phyloP scores from a whole-genome alignment of 2,888 invertebrate genomes.

The Callosobruchus maculatus region DNA sequence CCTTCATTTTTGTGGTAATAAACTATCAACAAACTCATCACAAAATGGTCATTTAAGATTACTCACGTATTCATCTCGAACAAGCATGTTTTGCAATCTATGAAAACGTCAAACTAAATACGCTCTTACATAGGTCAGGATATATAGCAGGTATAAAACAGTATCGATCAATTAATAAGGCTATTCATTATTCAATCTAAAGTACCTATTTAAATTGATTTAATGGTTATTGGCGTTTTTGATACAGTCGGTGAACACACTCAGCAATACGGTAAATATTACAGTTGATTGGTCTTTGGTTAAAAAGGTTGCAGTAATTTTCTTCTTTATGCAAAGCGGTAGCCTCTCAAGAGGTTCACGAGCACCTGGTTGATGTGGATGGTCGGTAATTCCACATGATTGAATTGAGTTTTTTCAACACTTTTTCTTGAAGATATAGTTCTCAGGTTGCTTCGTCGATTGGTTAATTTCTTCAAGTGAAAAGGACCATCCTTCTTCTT shows the following conservation, averaged over 20 bases:
- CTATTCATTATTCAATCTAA: background rate
- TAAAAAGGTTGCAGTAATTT: background rate
- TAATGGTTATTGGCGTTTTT: background rate
- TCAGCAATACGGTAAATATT: background rate
- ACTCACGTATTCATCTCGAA: too few species aligned
- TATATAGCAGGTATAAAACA: background rate
- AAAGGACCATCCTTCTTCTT: too few species aligned
- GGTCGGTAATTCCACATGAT: background rate
- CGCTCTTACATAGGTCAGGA: background rate
- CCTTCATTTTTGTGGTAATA: too few species aligned
- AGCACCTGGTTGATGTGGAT: background rate
- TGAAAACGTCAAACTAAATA: too few species aligned
- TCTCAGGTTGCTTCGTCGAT: too few species aligned
- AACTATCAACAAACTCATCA: too few species aligned
- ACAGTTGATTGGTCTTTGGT: background rate
- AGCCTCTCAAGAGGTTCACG: background rate
- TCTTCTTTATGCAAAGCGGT: background rate
- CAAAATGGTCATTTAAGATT: too few species aligned
- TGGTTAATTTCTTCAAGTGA: too few species aligned
- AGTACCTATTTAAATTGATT: background rate
- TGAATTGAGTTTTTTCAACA: background rate
- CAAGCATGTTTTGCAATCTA: too few species aligned
- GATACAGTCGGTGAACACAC: background rate
- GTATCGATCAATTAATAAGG: background rate
- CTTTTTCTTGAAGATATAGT: background rate